A percentile compares a stretch with the other conserved stretches of the same genome.
Conservation (phyloP, 2,797 vertebrate species). For the Spea hammondii region DNA sequence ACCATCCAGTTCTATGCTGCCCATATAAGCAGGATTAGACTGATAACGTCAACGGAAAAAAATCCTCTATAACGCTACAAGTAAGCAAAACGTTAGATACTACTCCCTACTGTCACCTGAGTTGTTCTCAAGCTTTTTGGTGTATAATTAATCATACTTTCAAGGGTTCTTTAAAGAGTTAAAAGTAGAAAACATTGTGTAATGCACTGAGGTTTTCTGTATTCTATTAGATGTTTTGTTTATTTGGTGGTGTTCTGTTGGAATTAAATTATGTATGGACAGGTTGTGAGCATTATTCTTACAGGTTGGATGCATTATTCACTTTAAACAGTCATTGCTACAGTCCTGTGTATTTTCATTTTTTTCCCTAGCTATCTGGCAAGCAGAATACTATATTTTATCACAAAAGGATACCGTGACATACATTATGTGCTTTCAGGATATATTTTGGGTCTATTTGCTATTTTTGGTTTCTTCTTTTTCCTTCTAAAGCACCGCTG, state of each 20-base stretch:
- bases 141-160: too few relatives aligned
- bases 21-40: too few relatives aligned
- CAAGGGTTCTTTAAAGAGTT: too few relatives aligned
- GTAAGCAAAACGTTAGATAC: too few relatives aligned
- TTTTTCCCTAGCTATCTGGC: slow-evolving; percentile 22
- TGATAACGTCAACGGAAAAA: too few relatives aligned
- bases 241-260: too few relatives aligned
- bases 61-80: too few relatives aligned
- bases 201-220: neutral
- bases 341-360: slow-evolving; percentile 11
- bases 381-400: slow-evolving; percentile 36
- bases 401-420: slow-evolving; percentile 41
- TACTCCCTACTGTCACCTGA: too few relatives aligned
- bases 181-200: neutral
- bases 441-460: slow-evolving; percentile 44
- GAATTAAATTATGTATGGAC: too few relatives aligned
- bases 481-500: slow-evolving; percentile 26
- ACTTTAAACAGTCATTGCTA: neutral
- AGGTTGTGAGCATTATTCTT: too few relatives aligned
- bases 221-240: neutral
- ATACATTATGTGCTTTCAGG: slow-evolving; percentile 47
- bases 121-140: too few relatives aligned
- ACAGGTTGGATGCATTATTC: slow-evolving; percentile 21
- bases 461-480: slow-evolving; percentile 33
- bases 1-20: too few relatives aligned